Evolutionary conservation across 2,797 vertebrate species (phyloP).

Genomic region (Sebastes cheni): DNA sequence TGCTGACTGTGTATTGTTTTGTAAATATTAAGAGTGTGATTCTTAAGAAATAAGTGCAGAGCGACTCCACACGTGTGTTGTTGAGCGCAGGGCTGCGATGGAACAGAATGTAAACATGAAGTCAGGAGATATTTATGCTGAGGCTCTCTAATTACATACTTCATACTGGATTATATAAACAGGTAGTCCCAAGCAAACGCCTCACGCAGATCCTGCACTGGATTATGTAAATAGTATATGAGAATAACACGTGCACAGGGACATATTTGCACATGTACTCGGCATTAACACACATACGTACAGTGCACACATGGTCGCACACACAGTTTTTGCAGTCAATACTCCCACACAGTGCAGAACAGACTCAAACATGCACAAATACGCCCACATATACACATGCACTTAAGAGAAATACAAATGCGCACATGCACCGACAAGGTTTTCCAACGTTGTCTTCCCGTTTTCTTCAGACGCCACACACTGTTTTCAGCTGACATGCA

Average conservation of each 20-base stretch:
- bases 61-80: constrained; percentile 7
- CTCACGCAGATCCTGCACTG: background rate
- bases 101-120: constrained; percentile 41
- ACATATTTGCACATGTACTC: background rate
- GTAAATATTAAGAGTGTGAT: constrained; percentile 42
- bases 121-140: constrained; percentile 27
- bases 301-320: background rate
- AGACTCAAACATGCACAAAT: constrained; percentile 12
- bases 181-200: background rate
- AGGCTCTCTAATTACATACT: constrained; percentile 25
- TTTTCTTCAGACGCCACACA: constrained; percentile 13
- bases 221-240: constrained; percentile 35
- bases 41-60: background rate
- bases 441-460: constrained; percentile 9
- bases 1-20: background rate
- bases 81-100: constrained; percentile 3
- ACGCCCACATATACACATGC: background rate
- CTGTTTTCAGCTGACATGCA: constrained; percentile 31
- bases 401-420: background rate
- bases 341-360: constrained; percentile 28
- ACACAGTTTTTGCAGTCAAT: background rate
- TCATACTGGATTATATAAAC: constrained; percentile 44
- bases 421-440: background rate
- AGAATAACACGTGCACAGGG: background rate
- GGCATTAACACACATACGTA: background rate